Evolutionary conservation across 2,113 vertebrate species (phyloP), one percentile per base, ranked within the genome.

Genomic region (Dinomys branickii): DNA sequence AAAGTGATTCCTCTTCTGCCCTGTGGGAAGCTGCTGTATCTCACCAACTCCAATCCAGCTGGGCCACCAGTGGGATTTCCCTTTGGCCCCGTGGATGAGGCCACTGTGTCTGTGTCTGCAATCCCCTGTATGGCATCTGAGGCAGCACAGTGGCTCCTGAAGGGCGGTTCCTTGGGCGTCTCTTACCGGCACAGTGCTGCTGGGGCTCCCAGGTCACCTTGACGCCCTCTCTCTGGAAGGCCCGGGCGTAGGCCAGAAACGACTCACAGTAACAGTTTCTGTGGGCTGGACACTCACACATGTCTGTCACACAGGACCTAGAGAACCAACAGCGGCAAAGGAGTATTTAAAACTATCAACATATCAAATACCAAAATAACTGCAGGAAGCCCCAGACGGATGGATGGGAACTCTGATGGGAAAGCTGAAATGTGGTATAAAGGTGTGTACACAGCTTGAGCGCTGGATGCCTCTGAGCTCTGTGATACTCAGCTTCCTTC

Each of bases 241-340:
- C 99, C 54, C 99, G 99, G 71, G 99, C 98, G 7, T 99, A 99
- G 0, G 99, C 99, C 91, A 99, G 98, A 97, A 99, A 99, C 0
- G 99, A 99, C 98, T 99, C 99, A 0, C 99, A 99, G 98, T 99
- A 99, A 97, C 99, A 99, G 98, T 99, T 99, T 97, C 99, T 99
- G 98, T 99, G 99, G 85, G 99, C 98, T 0, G 99, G 99, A 93
- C 99, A 99, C 95, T 99, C 99, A 2, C 99, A 99, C 99, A 99
- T 99, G 96, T 99, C 99, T 33, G 99, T 99, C 94, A 99, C 99
- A 61, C 99, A 99, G 17, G 99, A 99, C 98, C 99, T 99, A 94
- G 24, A 86, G 92, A 88, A 97, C 26, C 92, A 97, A 86, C 0
- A 91, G 65, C 5, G 88, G 95, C 8, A 97, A 65, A 44, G 81